Conservation (phyloP, 2,888 invertebrate genomes). For the Priocnemis perturbator region DNA sequence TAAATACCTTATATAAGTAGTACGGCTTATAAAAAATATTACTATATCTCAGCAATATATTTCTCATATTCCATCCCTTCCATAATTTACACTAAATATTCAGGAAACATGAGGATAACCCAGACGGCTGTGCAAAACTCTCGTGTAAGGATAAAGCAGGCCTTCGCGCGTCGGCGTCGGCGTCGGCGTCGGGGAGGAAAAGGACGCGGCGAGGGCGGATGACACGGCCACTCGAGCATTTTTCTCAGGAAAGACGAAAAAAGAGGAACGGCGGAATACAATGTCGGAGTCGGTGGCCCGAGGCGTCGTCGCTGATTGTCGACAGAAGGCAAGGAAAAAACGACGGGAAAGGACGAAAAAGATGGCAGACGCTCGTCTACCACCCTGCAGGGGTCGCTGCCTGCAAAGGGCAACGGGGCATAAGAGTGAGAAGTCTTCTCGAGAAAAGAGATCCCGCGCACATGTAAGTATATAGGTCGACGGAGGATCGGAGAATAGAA, state of each 20-base stretch:
- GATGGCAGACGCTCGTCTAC: conserved; percentile 20
- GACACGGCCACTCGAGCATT: conserved; percentile 3
- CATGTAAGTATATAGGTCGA: neutral
- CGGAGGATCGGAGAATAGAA: conserved; percentile 26
- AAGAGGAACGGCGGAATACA: conserved; percentile 34
- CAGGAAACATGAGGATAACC: too few relatives aligned
- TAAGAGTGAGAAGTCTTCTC: conserved; percentile 24
- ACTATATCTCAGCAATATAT: too few relatives aligned
- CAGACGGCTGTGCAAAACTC: too few relatives aligned
- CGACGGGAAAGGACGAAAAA: conserved; percentile 30
- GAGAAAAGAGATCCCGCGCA: conserved; percentile 11
- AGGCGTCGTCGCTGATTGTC: conserved; percentile 59
- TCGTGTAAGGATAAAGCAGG: too few relatives aligned
- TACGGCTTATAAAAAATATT: too few relatives aligned
- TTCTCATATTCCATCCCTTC: too few relatives aligned
- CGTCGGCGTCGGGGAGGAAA: neutral
- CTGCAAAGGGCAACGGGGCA: too few relatives aligned
- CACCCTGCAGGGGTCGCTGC: too few relatives aligned
- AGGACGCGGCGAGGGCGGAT: conserved; percentile 2
- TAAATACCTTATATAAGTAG: too few relatives aligned
- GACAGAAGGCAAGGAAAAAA: conserved; percentile 30
- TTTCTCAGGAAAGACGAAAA: conserved; percentile 17
- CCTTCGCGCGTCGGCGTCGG: neutral
- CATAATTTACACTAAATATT: too few relatives aligned
- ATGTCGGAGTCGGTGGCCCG: conserved; percentile 43